A percentile compares a stretch with the other conserved stretches of the same genome.
These are phyloP conservation scores for Notarius lentiginosus DNA, from an alignment of 2,113 vertebrate species.

Conservation along the genomic window DNA sequence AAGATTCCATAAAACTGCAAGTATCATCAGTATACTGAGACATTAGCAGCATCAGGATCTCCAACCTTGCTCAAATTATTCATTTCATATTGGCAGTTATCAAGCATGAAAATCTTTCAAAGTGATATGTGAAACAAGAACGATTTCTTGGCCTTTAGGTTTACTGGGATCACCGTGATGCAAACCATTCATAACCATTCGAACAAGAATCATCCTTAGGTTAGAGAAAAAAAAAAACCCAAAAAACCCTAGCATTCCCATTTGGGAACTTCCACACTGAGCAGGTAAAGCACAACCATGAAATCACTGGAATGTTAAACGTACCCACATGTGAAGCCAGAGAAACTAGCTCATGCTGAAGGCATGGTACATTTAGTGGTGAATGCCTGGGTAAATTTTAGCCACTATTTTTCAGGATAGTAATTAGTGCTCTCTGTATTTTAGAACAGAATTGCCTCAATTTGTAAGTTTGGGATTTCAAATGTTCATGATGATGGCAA, in stretches of 20 bases:
- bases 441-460: background rate
- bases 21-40: background rate
- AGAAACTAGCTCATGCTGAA: background rate
- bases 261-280: background rate
- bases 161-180: background rate
- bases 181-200: background rate
- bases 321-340: background rate
- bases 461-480: conserved; percentile 6
- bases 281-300: conserved; percentile 11
- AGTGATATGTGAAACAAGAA: background rate
- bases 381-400: conserved; percentile 7
- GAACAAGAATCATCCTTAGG: background rate
- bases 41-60: background rate
- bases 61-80: background rate
- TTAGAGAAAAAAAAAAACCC: background rate
- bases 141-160: background rate
- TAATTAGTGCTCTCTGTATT: conserved; percentile 14
- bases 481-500: background rate
- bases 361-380: conserved; percentile 9
- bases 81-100: background rate
- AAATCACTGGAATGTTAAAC: background rate
- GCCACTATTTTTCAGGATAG: conserved; percentile 8
- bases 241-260: background rate
- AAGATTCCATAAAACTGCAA: background rate
- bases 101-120: background rate